Evolutionary conservation across 2,113 vertebrate species (phyloP).

Genomic region (Notechis scutatus): DNA sequence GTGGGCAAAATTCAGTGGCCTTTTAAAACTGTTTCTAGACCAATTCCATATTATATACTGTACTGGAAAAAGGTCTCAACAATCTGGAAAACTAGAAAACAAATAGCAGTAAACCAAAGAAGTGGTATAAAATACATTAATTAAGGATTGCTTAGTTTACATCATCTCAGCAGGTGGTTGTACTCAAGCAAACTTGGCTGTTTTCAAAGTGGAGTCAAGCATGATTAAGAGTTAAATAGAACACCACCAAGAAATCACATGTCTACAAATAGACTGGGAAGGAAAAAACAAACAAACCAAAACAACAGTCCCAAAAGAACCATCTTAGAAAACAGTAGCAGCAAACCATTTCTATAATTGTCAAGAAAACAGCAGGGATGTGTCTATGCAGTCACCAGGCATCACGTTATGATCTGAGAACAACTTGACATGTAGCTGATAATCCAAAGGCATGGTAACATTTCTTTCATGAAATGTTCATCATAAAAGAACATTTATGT

Average conservation of each 20-base stretch:
- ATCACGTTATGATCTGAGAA: neutral
- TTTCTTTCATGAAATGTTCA: neutral
- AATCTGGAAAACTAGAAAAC: neutral
- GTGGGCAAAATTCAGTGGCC: neutral
- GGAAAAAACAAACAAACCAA: neutral
- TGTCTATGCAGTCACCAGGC: neutral
- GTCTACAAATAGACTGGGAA: neutral
- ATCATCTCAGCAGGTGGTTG: neutral
- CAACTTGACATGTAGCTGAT: neutral
- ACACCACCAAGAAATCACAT: neutral
- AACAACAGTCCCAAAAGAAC: neutral
- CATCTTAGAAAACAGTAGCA: neutral
- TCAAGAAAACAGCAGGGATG: neutral
- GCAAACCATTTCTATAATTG: neutral
- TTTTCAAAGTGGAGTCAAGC: neutral
- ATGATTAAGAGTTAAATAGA: neutral
- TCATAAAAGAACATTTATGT: too few relatives aligned
- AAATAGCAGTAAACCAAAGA: neutral
- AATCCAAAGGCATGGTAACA: neutral
- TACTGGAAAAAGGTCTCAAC: neutral
- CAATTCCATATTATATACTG: neutral
- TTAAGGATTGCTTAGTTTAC: neutral
- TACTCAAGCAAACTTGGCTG: neutral
- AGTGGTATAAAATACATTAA: neutral
- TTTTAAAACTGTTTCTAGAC: neutral